Base-by-base conservation (phyloP, 1,140 invertebrate species). In the Zaprionus ghesquierei region DNA sequence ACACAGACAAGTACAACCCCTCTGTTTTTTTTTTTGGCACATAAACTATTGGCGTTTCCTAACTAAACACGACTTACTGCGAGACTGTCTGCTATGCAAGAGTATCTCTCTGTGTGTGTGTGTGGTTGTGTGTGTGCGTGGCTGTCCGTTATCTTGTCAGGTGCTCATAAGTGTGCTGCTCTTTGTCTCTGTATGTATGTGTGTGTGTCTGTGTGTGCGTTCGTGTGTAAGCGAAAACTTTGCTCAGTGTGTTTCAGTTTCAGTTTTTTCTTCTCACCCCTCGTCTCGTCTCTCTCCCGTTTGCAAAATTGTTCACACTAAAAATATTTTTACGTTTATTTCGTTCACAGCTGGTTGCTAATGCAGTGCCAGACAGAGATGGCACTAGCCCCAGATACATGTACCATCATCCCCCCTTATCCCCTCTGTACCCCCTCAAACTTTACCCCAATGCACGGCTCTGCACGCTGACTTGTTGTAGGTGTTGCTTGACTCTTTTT, bases 271-370 rank as follows among this genome's bases (percentile, higher is more conserved):
- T 70, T 79, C 44, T 75, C n/a, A n/a, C n/a, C 64, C 69, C 79
- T 68, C 41, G 41, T 3, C 18, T 46, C 18, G 12, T 18, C 9
- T 46, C 12, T 18, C 41, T 46, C 12, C 18, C 79, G 68, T 79
- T 81, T 82, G 65, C 80, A 27, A 72, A 84, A 85, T 85, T 84
- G 62, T 84, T 84, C 81, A 73, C 77, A 85, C 77, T 85, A 84
- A 76, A 85, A 85, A 85, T 87, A 85, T 87, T 85, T 85, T 75
- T 87, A 81, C 82, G 75, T 87, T 85, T 87, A 85, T 87, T 85
- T 85, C 82, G 75, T 82, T 87, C 75, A 85, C 82, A 87, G 81
- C 82, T 81, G 81, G 70, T 75, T 87, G 79, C 81, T 87, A 85
- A 85, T 85, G 81, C 82, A 87, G 75, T 78, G 78, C 60, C 70